Base-by-base conservation (phyloP, 2,113 vertebrate species). In the Leptocoma aspasia region DNA sequence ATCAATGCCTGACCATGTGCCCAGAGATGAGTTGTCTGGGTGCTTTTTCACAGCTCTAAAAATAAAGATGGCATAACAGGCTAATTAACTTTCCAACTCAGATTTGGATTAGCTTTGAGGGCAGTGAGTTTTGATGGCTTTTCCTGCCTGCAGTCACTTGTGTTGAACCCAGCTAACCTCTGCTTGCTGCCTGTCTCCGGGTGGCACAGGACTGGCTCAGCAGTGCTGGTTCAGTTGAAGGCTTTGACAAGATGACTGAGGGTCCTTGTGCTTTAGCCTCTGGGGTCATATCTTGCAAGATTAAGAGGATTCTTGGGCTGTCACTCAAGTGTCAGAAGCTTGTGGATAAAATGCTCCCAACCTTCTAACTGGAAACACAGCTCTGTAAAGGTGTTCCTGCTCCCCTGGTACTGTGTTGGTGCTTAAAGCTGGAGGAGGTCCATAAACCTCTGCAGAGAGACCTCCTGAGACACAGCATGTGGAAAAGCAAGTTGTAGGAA, bases 21-120 rank as follows among this genome's bases (percentile, higher is more conserved):
- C 84, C 80, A 69, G 72, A 75, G 82, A 92, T 3, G 2, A 92
- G 88, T 79, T 88, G 90, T 50, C 93, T 93, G 93, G 57, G 35
- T 86, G 83, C 72, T 94, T 88, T 94, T 89, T 86, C 94, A 75
- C 90, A 57, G 69, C 77, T 95, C 90, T 96, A 94, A 96, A 96
- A 96, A 96, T 96, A 96, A 96, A 94, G 80, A 86, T 94, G 80
- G 80, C 69, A 91, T 76, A 95, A 90, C 69, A 54, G 65, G 65
- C 93, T 96, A 89, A 97, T 89, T 86, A 90, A 94, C 92, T 95
- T 95, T 57, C 86, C 22, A 0, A 14, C 80, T 96, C 72, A 10
- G 42, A 81, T 93, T 86, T 57, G 85, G 77, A 89, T 95, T 92
- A 90, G 92, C 80, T 89, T 87, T 56, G 84, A 92, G 95, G 86